These are phyloP conservation scores for Coendou prehensilis DNA, from an alignment of 2,797 vertebrate species.

Conservation along the genomic window DNA sequence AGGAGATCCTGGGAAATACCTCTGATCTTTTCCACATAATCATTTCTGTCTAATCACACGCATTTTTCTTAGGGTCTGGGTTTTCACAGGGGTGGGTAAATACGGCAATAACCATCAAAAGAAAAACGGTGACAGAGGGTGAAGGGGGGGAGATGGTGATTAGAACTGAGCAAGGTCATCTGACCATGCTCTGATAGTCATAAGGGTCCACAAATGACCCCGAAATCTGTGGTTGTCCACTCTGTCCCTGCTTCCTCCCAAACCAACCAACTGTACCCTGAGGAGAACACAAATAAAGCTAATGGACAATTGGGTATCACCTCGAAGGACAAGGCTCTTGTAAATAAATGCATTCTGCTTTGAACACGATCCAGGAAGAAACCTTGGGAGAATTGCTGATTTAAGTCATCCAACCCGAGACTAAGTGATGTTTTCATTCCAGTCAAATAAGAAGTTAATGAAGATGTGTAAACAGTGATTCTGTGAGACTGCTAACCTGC, in stretches of 20 bases:
- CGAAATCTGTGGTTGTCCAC: neutral
- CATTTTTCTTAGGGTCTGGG: slow-evolving; percentile 13
- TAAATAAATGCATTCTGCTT: slow-evolving; percentile 40
- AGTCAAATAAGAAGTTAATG: slow-evolving; percentile 45
- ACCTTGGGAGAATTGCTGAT: neutral
- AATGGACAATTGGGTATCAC: neutral
- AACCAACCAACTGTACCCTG: neutral
- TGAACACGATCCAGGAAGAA: slow-evolving; percentile 29
- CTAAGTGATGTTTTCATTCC: slow-evolving; percentile 49
- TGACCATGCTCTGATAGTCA: neutral
- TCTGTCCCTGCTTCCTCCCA: neutral
- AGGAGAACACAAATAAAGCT: slow-evolving; percentile 50
- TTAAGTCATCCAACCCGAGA: slow-evolving; percentile 16
- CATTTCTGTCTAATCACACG: neutral
- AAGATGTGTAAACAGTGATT: slow-evolving; percentile 37
- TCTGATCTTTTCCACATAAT: neutral
- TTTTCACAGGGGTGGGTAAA: neutral
- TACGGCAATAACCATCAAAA: neutral
- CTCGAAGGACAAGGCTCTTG: slow-evolving; percentile 42
- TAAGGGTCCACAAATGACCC: neutral
- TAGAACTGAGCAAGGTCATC: slow-evolving; percentile 21
- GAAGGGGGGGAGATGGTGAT: neutral
- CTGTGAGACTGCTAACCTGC: slow-evolving; percentile 32
- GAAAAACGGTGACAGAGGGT: neutral
- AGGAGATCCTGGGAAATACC: neutral